These are phyloP conservation scores for Phylloscopus trochiloides DNA, from an alignment of 2,113 vertebrate species.

Conservation along the genomic window DNA sequence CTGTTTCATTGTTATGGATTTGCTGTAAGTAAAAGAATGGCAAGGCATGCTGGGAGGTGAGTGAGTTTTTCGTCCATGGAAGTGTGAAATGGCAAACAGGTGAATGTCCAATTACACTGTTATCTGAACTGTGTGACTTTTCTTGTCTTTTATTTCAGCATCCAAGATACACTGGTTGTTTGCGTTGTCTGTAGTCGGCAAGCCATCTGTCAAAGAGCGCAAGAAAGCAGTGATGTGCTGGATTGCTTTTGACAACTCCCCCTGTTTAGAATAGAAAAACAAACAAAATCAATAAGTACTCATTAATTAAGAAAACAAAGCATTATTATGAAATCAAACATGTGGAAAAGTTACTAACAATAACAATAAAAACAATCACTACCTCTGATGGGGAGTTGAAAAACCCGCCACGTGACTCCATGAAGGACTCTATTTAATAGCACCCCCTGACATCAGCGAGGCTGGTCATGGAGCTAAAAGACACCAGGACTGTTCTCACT, in stretches of 20 bases:
- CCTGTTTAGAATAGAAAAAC: constrained; percentile 84
- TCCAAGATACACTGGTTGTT: constrained; percentile 82
- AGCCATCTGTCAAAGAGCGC: constrained; percentile 80
- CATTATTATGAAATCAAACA: constrained; percentile 74
- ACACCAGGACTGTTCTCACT: background rate
- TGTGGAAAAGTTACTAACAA: constrained; percentile 68
- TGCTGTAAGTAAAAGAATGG: constrained; percentile 93
- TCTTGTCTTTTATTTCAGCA: constrained; percentile 84
- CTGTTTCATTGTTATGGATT: constrained; percentile 99
- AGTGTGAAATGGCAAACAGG: constrained; percentile 94
- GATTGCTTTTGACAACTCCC: constrained; percentile 83
- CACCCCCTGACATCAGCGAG: background rate
- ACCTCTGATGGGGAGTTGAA: background rate
- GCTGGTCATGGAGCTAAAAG: background rate
- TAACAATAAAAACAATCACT: constrained; percentile 52
- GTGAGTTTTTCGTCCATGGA: constrained; percentile 93
- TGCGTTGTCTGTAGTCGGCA: constrained; percentile 67
- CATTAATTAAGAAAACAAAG: constrained; percentile 82
- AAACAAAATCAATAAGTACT: constrained; percentile 80
- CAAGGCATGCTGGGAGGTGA: constrained; percentile 96
- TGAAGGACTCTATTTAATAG: background rate
- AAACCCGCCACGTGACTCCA: background rate
- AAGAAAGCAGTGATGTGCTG: constrained; percentile 82
- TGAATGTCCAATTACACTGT: constrained; percentile 99
- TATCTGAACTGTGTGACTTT: constrained; percentile 92